These are phyloP conservation scores for Nasalis larvatus DNA, from an alignment of 2,113 vertebrate species.

Conservation along the genomic window DNA sequence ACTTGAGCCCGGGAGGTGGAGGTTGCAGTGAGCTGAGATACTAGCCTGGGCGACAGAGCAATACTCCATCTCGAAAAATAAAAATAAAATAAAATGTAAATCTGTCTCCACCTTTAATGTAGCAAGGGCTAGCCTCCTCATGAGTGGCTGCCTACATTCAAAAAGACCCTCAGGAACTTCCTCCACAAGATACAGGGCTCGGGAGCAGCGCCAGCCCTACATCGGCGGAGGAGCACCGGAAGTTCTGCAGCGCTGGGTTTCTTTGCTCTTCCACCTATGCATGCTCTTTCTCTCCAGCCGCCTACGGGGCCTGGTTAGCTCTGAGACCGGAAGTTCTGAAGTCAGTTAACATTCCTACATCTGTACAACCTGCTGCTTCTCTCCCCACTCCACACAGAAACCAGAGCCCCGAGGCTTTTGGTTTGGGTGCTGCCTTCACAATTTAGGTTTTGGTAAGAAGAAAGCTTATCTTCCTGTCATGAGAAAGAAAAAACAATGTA, in stretches of 20 bases:
- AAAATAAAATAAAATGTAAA: no score
- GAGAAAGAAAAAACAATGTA: background rate
- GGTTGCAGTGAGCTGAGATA: no score
- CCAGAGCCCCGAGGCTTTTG: slow-evolving; percentile 26
- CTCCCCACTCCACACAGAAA: background rate
- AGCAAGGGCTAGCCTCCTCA: background rate
- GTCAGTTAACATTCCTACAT: background rate
- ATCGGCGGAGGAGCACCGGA: background rate
- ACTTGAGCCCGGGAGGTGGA: no score
- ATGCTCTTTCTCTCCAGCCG: background rate
- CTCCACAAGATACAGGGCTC: background rate
- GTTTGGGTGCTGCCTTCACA: background rate
- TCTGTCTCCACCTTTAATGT: background rate
- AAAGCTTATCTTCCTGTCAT: background rate
- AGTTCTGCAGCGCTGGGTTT: slow-evolving; percentile 55
- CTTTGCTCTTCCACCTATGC: slow-evolving; percentile 43
- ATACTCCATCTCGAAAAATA: no score
- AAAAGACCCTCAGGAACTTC: background rate
- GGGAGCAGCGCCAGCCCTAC: background rate
- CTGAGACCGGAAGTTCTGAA: slow-evolving; percentile 29
- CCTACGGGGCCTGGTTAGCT: background rate
- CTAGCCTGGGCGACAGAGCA: no score
- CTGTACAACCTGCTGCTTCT: background rate
- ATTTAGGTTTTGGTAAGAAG: background rate
- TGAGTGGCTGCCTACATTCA: background rate